phyloP scores from a whole-genome alignment of 2,888 invertebrate genomes.

The Stenoptilia bipunctidactyla region DNA sequence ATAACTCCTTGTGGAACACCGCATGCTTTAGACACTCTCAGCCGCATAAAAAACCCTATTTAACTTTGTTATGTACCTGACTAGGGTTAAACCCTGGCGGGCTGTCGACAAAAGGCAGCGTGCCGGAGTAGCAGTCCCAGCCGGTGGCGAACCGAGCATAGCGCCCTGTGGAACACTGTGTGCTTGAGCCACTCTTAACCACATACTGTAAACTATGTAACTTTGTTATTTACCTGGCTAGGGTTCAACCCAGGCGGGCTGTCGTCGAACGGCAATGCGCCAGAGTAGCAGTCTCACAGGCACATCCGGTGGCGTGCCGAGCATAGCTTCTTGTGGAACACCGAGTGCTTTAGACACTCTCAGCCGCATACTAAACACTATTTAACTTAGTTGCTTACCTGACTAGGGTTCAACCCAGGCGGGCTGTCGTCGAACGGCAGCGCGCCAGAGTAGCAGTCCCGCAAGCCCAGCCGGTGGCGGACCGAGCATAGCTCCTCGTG shows the following conservation, averaged over 20 bases:
- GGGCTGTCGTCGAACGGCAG: conserved; percentile 73
- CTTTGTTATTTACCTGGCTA: conserved; percentile 62
- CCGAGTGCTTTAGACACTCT: conserved; percentile 89
- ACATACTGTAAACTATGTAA: conserved; percentile 79
- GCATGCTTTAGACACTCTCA: conserved; percentile 92
- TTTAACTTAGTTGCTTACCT: conserved; percentile 27
- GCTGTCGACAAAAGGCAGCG: conserved; percentile 69
- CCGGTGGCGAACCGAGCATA: conserved; percentile 82
- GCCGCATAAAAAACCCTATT: too few relatives aligned
- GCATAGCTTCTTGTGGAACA: conserved; percentile 89
- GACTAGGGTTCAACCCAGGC: conserved; percentile 82
- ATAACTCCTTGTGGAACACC: conserved; percentile 89
- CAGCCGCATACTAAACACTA: conserved; percentile 93
- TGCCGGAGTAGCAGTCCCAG: conserved; percentile 73
- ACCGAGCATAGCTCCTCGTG: conserved; percentile 89
- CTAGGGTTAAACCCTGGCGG: conserved; percentile 82
- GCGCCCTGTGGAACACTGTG: conserved; percentile 90
- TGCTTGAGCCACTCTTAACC: conserved; percentile 92
- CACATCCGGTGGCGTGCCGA: conserved; percentile 82
- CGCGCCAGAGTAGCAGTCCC: conserved; percentile 50
- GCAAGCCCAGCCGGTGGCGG: conserved; percentile 78
- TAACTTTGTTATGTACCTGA: conserved; percentile 69
- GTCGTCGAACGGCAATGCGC: conserved; percentile 63
- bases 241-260: conserved; percentile 82
- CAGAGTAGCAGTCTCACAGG: conserved; percentile 63